These are phyloP conservation scores for Paramormyrops kingsleyae DNA, from an alignment of 2,113 vertebrate genomes.

Conservation along the genomic window DNA sequence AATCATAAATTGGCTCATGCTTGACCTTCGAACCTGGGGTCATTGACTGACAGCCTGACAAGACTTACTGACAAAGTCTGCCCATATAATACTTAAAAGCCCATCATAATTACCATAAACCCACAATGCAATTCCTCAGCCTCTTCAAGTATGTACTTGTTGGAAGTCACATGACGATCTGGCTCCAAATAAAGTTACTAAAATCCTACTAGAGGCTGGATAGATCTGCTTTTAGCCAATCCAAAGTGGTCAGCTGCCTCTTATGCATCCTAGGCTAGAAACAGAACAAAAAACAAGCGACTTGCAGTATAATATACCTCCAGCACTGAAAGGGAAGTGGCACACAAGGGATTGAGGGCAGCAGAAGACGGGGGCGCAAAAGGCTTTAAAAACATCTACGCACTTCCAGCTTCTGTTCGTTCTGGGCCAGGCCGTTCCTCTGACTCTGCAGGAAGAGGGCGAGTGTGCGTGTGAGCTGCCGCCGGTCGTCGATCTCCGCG, in stretches of 20 bases:
- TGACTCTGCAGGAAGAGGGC: slow-evolving; percentile 90
- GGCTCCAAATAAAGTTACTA: not conserved
- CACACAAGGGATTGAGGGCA: slow-evolving; percentile 33
- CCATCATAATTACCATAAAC: not conserved
- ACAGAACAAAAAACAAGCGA: not conserved
- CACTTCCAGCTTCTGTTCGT: slow-evolving; percentile 98
- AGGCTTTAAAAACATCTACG: slow-evolving; percentile 62
- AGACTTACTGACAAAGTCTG: not conserved
- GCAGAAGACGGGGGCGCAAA: slow-evolving; percentile 1
- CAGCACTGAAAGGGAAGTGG: not conserved
- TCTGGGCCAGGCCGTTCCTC: slow-evolving; percentile 90
- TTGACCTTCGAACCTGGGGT: not conserved
- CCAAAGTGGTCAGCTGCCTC: not conserved
- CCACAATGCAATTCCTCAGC: not conserved
- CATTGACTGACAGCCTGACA: not conserved
- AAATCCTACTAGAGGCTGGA: not conserved
- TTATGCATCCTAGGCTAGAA: not conserved
- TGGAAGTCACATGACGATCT: not conserved
- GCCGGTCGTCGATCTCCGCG: slow-evolving; percentile 94
- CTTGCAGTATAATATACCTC: not conserved
- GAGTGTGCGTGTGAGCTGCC: slow-evolving; percentile 89
- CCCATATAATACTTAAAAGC: not conserved
- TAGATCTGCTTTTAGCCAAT: not conserved
- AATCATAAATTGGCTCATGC: not conserved
- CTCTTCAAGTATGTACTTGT: not conserved